Conservation (phyloP, 2,888 invertebrate species). For the Ormia ochracea region DNA sequence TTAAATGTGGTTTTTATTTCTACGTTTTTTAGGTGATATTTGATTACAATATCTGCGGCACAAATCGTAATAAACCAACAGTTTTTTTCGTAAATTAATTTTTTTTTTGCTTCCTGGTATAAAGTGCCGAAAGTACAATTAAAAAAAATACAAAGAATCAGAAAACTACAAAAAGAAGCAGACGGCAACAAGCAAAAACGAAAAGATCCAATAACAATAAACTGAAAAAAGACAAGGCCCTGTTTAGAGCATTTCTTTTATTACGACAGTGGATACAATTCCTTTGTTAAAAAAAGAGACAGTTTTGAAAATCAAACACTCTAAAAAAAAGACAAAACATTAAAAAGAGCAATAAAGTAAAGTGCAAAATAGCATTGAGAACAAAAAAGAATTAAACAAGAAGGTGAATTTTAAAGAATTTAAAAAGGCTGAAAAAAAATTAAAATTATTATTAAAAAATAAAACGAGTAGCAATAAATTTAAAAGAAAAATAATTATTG, state of each 20-base stretch:
- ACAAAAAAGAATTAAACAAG: conserved; percentile 8
- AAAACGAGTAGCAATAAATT: conserved; percentile 17
- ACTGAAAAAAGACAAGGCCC: conserved; percentile 59
- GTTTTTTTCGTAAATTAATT: conserved; percentile 19
- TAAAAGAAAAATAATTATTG: conserved; percentile 21
- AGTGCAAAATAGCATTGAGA: conserved; percentile 22
- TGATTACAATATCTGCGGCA: conserved; percentile 43
- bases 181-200: conserved; percentile 54
- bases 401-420: conserved; percentile 41
- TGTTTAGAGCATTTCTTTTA: conserved; percentile 45
- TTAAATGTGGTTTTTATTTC: conserved; percentile 43
- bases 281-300: conserved; percentile 57
- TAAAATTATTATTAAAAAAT: neutral
- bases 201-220: conserved; percentile 48
- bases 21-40: conserved; percentile 57
- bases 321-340: conserved; percentile 13
- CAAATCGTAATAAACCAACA: conserved; percentile 25
- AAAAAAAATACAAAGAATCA: too few species aligned
- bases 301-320: conserved; percentile 23
- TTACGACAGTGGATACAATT: conserved; percentile 50
- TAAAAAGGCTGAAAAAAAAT: conserved; percentile 41
- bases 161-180: conserved; percentile 15
- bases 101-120: conserved; percentile 18
- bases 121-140: conserved; percentile 53
- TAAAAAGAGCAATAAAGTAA: conserved; percentile 20